A percentile compares a stretch with the other conserved stretches of the same genome.
These are phyloP conservation scores for Macrotis lagotis DNA, from an alignment of 2,113 vertebrate genomes.

Conservation along the genomic window DNA sequence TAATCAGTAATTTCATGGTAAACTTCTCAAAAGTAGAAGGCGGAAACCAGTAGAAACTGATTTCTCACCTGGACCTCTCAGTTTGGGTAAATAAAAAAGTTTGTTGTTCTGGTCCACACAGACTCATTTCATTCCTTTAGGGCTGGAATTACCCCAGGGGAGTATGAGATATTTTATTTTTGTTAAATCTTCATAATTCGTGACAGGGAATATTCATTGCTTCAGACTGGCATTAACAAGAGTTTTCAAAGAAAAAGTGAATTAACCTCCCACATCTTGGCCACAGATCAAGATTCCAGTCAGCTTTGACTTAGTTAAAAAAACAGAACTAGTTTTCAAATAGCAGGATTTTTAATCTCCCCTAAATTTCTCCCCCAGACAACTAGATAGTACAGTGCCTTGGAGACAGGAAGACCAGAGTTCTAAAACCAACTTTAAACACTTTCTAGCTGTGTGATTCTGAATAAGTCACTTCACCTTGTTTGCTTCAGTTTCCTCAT, in stretches of 20 bases:
- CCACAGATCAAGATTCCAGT: not conserved
- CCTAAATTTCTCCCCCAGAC: not conserved
- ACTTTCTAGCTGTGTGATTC: not conserved
- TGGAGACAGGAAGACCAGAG: not conserved
- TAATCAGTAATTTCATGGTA: not conserved
- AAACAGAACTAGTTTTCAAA: not conserved
- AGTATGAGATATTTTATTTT: not conserved
- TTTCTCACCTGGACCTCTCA: not conserved
- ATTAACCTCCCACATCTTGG: not conserved
- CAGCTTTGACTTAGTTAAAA: not conserved
- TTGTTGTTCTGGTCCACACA: not conserved
- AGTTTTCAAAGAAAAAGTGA: not conserved
- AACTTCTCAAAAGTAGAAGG: not conserved
- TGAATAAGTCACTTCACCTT: not conserved
- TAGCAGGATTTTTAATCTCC: not conserved
- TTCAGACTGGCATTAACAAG: not conserved
- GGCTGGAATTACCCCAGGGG: not conserved
- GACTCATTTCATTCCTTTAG: not conserved
- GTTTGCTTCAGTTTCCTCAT: not conserved
- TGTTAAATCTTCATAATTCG: not conserved
- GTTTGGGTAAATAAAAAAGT: not conserved
- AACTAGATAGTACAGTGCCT: not conserved
- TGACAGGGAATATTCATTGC: not conserved
- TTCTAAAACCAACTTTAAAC: not conserved
- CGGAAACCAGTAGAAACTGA: not conserved